Base-by-base conservation (phyloP, 2,888 invertebrate genomes). In the Tanytarsus gracilentus region DNA sequence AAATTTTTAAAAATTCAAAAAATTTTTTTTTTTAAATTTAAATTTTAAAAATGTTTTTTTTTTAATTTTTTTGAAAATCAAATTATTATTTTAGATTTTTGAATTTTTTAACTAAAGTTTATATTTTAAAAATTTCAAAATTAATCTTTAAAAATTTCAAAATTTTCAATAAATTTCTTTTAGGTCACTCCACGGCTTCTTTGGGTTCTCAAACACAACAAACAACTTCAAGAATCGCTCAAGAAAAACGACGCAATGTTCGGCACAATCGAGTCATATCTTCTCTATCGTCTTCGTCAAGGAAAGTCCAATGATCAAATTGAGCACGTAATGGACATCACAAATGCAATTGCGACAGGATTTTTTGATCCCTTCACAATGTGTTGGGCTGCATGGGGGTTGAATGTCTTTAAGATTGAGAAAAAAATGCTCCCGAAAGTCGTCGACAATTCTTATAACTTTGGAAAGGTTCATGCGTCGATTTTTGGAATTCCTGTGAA, bases 251-350 rank as follows among this genome's bases (percentile, higher is more conserved):
- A 83, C 64, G 86, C 86, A 1, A 78, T 86, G 71, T 88, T 91
- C 72, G 90, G 94, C 5, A 88, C 93, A 1, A 76, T 98, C 61
- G 98, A 98, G 69, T 90, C 93, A 0, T 99, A 94, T 94, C 77
- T 98, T 53, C 70, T 96, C 59, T 86, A 92, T 76, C 89, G 87
- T 76, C 75, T 95, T 58, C 86, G 70, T 66, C 66, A 63, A 39
- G n/a, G 62, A 6, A 16, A 25, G 1, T 23, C 16, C 1, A 18
- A 44, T 11, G 59, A 65, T 3, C 61, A 66, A 60, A 66, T 70
- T 2, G 69, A 71, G 30, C 90, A 90, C 71, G 82, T 90, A 61
- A 88, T 89, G 0, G 98, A 99, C 69, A 83, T 86, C n/a, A 90
- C 92, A 0, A 90, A 86, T 65, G 92, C 92, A 1, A 88, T 93